Evolutionary conservation across 1,140 invertebrate species (phyloP).

Genomic region (Euwallacea similis): DNA sequence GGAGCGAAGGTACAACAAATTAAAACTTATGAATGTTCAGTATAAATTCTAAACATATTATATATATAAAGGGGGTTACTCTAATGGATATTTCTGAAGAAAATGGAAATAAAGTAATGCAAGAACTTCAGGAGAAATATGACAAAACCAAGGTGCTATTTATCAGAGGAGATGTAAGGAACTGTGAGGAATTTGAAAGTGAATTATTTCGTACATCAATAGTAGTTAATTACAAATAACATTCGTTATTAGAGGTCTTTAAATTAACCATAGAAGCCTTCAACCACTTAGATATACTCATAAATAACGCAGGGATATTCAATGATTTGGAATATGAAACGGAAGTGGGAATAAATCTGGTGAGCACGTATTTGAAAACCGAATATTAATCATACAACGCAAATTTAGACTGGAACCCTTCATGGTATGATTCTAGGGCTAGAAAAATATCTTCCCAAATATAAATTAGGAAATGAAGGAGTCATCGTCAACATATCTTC

Average conservation of each 20-base stretch:
- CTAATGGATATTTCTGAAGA: neutral
- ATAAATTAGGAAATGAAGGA: slow-evolving; percentile 42
- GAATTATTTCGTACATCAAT: slow-evolving; percentile 1
- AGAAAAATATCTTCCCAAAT: slow-evolving; percentile 44
- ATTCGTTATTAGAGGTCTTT: slow-evolving; percentile 42
- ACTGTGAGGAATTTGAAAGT: slow-evolving; percentile 43
- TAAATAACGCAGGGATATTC: slow-evolving; percentile 57
- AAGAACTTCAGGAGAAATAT: slow-evolving; percentile 19
- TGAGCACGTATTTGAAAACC: slow-evolving; percentile 41
- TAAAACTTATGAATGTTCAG: too few relatives aligned
- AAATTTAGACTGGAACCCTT: slow-evolving; percentile 42
- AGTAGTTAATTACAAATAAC: neutral
- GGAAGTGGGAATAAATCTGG: slow-evolving; percentile 57
- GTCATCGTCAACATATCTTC: slow-evolving; percentile 46
- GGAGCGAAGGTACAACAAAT: too few relatives aligned
- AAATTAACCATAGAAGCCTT: slow-evolving; percentile 44
- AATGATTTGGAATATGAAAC: slow-evolving; percentile 52
- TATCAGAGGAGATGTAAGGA: slow-evolving; percentile 42
- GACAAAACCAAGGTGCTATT: slow-evolving; percentile 42
- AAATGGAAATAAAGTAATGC: neutral
- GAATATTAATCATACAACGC: too few relatives aligned
- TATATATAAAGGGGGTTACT: slow-evolving; percentile 1
- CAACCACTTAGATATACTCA: slow-evolving; percentile 44
- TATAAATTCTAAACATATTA: neutral
- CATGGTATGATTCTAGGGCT: slow-evolving; percentile 42